Conservation (phyloP, 2,888 invertebrate genomes). For the Bedellia somnulentella region DNA sequence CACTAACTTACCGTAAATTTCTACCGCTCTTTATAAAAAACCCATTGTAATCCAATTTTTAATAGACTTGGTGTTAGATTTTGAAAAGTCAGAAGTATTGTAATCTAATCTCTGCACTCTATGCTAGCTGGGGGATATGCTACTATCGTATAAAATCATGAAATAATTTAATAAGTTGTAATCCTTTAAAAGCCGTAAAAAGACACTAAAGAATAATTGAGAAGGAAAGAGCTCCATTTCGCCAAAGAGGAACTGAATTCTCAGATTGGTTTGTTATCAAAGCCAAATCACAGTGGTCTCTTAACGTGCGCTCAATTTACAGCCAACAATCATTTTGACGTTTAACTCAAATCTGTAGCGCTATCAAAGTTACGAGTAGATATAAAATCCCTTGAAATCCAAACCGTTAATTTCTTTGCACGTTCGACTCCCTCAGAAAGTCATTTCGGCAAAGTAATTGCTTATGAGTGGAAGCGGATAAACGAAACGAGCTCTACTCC, state of each 20-base stretch:
- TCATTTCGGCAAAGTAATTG: conserved; percentile 52
- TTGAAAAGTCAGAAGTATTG: too few relatives aligned
- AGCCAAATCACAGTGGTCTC: neutral
- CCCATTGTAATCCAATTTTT: too few relatives aligned
- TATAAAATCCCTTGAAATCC: conserved; percentile 41
- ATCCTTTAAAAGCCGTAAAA: neutral
- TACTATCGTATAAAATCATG: too few relatives aligned
- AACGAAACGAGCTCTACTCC: conserved; percentile 51
- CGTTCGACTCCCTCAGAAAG: conserved; percentile 39
- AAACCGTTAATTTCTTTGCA: conserved; percentile 46
- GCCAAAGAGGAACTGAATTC: neutral
- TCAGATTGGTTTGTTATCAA: neutral
- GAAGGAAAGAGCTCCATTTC: neutral
- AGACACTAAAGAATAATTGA: neutral
- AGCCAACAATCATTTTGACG: neutral
- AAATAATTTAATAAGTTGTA: too few relatives aligned
- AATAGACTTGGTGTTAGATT: too few relatives aligned
- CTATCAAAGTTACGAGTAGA: conserved; percentile 27
- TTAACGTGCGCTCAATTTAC: neutral
- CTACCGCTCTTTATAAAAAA: too few relatives aligned
- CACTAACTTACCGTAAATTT: too few relatives aligned
- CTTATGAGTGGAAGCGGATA: conserved; percentile 57
- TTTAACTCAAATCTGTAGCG: neutral
- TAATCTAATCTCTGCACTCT: too few relatives aligned
- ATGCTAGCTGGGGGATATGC: too few relatives aligned